These are phyloP conservation scores for Amphipyra berbera DNA, from an alignment of 2,888 invertebrate genomes.

Conservation along the genomic window DNA sequence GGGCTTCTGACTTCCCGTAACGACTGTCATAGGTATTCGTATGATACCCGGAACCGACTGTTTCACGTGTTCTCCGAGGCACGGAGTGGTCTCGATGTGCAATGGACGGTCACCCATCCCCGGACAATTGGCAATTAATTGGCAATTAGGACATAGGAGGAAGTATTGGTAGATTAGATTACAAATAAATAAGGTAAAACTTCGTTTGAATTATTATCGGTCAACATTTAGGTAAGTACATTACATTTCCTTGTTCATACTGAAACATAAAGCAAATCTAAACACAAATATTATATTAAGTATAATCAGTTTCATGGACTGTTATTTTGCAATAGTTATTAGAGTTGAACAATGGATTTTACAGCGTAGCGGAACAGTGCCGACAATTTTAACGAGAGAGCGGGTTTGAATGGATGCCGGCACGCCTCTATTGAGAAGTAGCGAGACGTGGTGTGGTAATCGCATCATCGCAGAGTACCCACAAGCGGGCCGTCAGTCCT, in stretches of 20 bases:
- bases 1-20: too few relatives aligned
- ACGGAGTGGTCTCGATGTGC: too few relatives aligned
- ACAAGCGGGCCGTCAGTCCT: constrained; percentile 62
- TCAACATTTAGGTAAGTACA: not conserved
- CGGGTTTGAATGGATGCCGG: constrained; percentile 78
- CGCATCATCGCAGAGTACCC: constrained; percentile 89
- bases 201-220: too few relatives aligned
- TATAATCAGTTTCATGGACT: constrained; percentile 80
- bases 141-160: too few relatives aligned
- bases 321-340: constrained; percentile 88
- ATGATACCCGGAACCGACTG: too few relatives aligned
- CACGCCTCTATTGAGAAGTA: constrained; percentile 89
- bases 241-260: not conserved
- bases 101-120: too few relatives aligned
- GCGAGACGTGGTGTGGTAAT: constrained; percentile 92
- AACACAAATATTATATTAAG: constrained; percentile 28
- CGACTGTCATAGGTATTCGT: too few relatives aligned
- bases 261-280: constrained; percentile 23
- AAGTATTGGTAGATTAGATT: too few relatives aligned
- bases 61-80: too few relatives aligned
- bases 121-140: too few relatives aligned
- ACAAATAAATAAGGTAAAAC: too few relatives aligned
- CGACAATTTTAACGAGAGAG: constrained; percentile 87
- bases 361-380: constrained; percentile 84
- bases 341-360: constrained; percentile 86